Evolutionary conservation across 1,140 invertebrate genomes (phyloP), one percentile per base, ranked within the genome.

Genomic region (Drosophila mayri): DNA sequence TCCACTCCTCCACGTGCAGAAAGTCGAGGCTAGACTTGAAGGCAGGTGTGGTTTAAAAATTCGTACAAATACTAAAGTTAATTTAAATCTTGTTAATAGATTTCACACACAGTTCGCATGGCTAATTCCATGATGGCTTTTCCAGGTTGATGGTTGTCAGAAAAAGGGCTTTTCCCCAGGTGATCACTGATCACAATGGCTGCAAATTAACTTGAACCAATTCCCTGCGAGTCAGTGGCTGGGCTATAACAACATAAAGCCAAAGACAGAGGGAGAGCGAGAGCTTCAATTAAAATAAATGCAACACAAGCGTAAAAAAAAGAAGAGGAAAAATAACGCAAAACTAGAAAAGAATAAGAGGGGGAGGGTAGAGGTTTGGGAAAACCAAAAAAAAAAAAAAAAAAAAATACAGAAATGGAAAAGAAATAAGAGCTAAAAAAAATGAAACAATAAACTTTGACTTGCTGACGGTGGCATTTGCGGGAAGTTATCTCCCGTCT

Each of bases 381-480:
- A 18, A 22, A 18, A 52, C 14, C 3, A 57, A 50, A 22, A 52
- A 11, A 18, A 1, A 40, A 28, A 30, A 30, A 16, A n/a, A 47
- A 20, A 38, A 16, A 4, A 25, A 4, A 49, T 30, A 20, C 37
- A 18, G 49, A 74, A 79, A 65, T 59, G 46, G 60, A 40, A 50
- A 44, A 77, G 32, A 66, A 18, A 46, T 25, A 50, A 50, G 32
- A 28, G 44, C 8, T 7, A n/a, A 20, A 49, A 20, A 47, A 60
- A 62, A 47, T 18, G n/a, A 68, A 82, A 79, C 74, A 78, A 82
- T 72, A 73, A 81, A 78, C 79, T 67, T 62, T 79, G 80, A 79
- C 63, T 84, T 82, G 68, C 81, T 77, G 74, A 77, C 74, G 73
- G 55, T 77, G 74, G 63, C 63, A 76, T 76, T 76, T 76, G 74